Evolutionary conservation across 2,113 vertebrate species (phyloP), one percentile per base, ranked within the genome.

Genomic region (Gracilinanus agilis): DNA sequence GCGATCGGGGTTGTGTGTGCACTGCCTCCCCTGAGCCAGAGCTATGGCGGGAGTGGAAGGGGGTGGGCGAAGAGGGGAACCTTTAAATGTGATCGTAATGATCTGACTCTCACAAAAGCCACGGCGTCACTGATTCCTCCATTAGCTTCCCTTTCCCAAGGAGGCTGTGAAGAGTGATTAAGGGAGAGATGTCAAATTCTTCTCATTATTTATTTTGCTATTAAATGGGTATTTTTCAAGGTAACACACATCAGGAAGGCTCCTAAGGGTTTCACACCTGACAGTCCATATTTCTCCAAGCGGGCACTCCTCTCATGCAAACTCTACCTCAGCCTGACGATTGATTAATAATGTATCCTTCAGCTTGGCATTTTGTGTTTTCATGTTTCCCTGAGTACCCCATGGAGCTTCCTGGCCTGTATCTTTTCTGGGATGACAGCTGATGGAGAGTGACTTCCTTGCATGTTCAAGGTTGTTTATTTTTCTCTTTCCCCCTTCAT

Each of bases 331-430:
- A 88, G 0, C 29, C 53, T 96, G 96, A 83, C 67, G n/a, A 83
- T 23, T 83, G 67, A 96, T 93, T 6, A 95, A 97, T 96, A 55
- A 89, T 27, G n/a, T 83, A 91, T 96, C 94, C 95, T 95, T 96
- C 94, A 91, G 23, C 95, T 58, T 44, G 93, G 90, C 55, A 89
- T 9, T 21, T 24, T 90, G 49, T 67, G 2, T 0, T 90, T 94
- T 94, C 90, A 16, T 44, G 88, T 96, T 58, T 95, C 88, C 21
- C 90, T 2, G 56, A 90, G 53, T 90, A 90, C 75, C 91, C 94
- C 34, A 95, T 3, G 12, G 95, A 88, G 94, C 44, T 49, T 21
- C 56, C 92, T 95, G 90, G 44, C 89, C 94, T 90, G 83, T 90
- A 92, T 94, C 92, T 96, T 83, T 91, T 89, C 88, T 25, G 10